These are phyloP conservation scores for Osmerus eperlanus DNA, from an alignment of 2,113 vertebrate species.

Conservation along the genomic window DNA sequence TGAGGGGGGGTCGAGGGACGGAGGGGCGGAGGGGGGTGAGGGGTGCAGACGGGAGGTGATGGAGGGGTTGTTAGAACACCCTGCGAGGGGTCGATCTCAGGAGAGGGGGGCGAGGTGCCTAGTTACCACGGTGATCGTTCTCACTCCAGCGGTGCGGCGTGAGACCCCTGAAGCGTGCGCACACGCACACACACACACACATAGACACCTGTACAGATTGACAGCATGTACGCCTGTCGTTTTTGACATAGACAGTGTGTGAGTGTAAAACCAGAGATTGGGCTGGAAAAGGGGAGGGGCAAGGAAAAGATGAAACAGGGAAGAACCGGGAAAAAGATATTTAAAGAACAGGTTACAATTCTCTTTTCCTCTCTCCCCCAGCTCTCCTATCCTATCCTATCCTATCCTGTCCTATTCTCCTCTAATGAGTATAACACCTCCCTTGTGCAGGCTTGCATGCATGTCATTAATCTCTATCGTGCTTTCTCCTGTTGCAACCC, in stretches of 20 bases:
- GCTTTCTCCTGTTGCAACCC: not conserved
- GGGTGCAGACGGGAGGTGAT: slow-evolving; percentile 19
- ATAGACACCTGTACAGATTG: too few species aligned
- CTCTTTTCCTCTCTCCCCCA: not conserved
- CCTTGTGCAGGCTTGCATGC: not conserved
- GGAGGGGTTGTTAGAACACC: slow-evolving; percentile 43
- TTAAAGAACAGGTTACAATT: not conserved
- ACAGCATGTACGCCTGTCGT: too few species aligned
- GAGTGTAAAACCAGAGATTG: not conserved
- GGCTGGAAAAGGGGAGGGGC: not conserved
- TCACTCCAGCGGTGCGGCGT: slow-evolving; percentile 44
- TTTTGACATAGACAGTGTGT: too few species aligned
- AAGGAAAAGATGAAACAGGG: too few species aligned
- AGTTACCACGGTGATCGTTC: slow-evolving; percentile 59
- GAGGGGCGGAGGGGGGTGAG: slow-evolving; percentile 5
- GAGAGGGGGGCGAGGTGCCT: slow-evolving; percentile 48
- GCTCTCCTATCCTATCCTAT: not conserved
- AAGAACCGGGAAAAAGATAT: too few species aligned
- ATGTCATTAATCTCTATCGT: not conserved
- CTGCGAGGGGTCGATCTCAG: slow-evolving; percentile 59
- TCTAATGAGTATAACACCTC: slow-evolving; percentile 13
- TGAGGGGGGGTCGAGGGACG: too few species aligned
- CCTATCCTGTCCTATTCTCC: not conserved
- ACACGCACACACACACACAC: slow-evolving; percentile 16
- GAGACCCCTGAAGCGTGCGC: slow-evolving; percentile 24